Evolutionary conservation across 2,797 vertebrate species (phyloP), one percentile per base, ranked within the genome.

Genomic region (Fundulus diaphanus): DNA sequence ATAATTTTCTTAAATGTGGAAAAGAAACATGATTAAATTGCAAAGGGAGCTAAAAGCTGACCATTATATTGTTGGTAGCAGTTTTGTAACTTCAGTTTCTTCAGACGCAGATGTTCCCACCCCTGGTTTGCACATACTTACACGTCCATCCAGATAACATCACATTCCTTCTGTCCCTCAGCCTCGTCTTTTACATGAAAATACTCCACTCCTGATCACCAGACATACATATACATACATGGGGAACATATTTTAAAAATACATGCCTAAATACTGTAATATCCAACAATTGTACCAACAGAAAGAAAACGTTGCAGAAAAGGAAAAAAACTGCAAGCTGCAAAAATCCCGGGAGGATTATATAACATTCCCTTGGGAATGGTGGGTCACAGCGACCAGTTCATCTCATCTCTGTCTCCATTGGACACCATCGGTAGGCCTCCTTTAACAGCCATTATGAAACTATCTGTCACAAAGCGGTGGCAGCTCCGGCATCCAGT

Each of bases 291-390:
- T 65, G 54, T 73, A 72, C n/a, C 68, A 54, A 11, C 2, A 31
- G 31, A 78, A 72, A 75, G 37, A 56, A 33, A 52, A 9, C 22
- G 16, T 61, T 56, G 35, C 33, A 48, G 46, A 46, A 48, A 59
- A 61, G 24, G 40, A 46, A 68, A 44, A 22, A 4, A 24, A 67
- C 27, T 75, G 59, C 63, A 75, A 44, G 69, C 68, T 49, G 59
- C 70, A 66, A 15, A 54, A 24, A 27, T 85, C 84, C 84, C 85
- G 7, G 0, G 84, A 84, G 87, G 71, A 54, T 89, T 92, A 88
- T 57, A 73, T 78, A 89, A 92, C 56, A 77, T 40, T 89, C 91
- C 76, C 72, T 78, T 76, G 73, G 78, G 72, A 89, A 85, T 82
- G 73, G 68, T 68, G 77, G 79, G 74, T 89, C 87, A 85, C 7